Percentiles rank a stretch among this genome's conserved stretches.
These are phyloP conservation scores for Orchesella flavescens DNA, from an alignment of 2,888 invertebrate species.

Conservation along the genomic window DNA sequence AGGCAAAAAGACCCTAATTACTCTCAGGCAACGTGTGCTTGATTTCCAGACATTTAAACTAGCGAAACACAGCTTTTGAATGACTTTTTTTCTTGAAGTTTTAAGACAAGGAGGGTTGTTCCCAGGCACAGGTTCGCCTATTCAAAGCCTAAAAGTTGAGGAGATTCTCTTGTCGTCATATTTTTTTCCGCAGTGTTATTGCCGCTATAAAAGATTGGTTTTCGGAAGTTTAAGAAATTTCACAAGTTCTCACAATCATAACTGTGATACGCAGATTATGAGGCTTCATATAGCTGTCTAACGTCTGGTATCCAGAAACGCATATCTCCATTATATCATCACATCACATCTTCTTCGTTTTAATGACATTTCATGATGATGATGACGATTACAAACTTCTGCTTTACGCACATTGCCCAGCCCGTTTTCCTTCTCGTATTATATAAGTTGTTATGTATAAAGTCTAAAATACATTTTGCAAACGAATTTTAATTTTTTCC, in stretches of 20 bases:
- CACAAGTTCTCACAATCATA: conserved; percentile 27
- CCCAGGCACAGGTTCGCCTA: background rate
- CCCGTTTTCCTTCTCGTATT: background rate
- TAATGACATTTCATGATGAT: background rate
- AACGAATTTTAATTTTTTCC: no score
- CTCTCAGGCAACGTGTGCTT: background rate
- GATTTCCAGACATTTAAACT: conserved; percentile 2
- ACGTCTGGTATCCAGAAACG: background rate
- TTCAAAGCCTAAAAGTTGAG: background rate
- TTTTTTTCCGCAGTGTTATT: background rate
- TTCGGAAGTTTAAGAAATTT: conserved; percentile 29
- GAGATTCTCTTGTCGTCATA: background rate
- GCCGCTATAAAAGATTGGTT: conserved; percentile 20
- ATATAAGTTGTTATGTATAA: no score
- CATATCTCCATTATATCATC: background rate
- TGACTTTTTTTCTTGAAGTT: background rate
- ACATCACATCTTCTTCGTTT: background rate
- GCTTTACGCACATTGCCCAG: no score
- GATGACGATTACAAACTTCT: no score
- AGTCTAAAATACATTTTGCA: conserved; percentile 9
- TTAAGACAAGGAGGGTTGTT: conserved; percentile 1
- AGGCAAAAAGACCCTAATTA: conserved; percentile 3
- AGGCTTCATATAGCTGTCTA: background rate
- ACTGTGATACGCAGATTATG: background rate
- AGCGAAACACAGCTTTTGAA: background rate